Base-by-base conservation (phyloP, 2,797 vertebrate genomes). In the Typhlichthys subterraneus region DNA sequence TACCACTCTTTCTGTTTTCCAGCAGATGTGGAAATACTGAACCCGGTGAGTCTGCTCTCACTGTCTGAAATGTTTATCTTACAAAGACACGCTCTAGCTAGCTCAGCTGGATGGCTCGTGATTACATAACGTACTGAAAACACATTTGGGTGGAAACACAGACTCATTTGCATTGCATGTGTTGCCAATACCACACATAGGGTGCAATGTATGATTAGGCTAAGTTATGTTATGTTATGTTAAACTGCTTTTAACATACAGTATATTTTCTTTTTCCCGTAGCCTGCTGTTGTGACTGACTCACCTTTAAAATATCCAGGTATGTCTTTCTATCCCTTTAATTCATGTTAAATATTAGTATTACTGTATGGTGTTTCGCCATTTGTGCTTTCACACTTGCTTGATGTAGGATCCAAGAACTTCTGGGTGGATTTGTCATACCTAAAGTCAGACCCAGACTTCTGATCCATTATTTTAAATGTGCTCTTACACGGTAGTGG, bases 241-340 rank as follows among this genome's bases (percentile, higher is more conserved):
- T 9, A 19, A 17, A 11, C 8, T 2, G 9, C 14, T 15, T 73
- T 67, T 77, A 23, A 79, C 17, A 19, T 61, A 23, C 23, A 23
- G 23, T 23, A 63, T 70, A 59, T 84, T 69, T 88, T 17, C 42
- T 85, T 83, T 63, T 84, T 88, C 83, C 50, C 83, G 62, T 50
- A 94, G 91, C 83, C 88, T 67, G 59, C 79, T 63, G 76, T 79
- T 87, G 88, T 84, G 82, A 92, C 91, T 14, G 87, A 91, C 31
- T 79, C 87, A 73, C 85, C 88, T 1, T 57, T 62, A 23, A 83
- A 79, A 31, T 69, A 87, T 83, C 82, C 88, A 91, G 92, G 92
- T 94, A 92, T 67, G 68, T 79, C 49, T 19, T 54, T 56, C 17
- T 60, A 66, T 59, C 65, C 50, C 58, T 42, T 78, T 69, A 53